phyloP scores from a whole-genome alignment of 2,113 vertebrate genomes.

The Eulacestoma nigropectus region DNA sequence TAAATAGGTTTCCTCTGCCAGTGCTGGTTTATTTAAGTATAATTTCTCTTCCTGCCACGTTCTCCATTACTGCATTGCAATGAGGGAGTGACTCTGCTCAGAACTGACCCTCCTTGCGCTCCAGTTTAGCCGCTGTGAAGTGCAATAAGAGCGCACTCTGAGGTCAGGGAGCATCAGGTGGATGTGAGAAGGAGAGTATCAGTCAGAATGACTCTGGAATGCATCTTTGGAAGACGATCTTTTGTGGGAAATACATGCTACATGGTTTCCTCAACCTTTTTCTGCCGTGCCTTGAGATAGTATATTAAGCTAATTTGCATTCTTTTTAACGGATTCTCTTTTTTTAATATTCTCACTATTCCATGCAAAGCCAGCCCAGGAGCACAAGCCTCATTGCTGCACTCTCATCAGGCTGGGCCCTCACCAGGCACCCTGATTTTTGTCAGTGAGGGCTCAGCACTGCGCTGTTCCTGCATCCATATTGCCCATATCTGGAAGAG shows the following conservation, averaged over 20 bases:
- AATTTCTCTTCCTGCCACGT: background rate
- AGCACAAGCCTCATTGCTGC: fast-evolving
- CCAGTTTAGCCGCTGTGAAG: background rate
- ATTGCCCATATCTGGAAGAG: background rate
- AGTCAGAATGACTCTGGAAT: background rate
- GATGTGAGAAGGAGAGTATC: background rate
- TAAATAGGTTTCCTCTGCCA: conserved; percentile 20
- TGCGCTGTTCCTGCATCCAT: background rate
- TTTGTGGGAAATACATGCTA: background rate
- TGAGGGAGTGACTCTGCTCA: background rate
- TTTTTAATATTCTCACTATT: background rate
- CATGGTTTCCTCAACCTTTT: background rate
- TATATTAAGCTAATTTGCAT: background rate
- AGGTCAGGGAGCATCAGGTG: background rate
- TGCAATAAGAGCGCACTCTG: fast-evolving
- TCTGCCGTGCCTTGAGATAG: background rate
- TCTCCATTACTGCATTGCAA: background rate
- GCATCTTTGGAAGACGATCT: background rate
- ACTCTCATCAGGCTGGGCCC: background rate
- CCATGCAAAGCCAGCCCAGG: background rate
- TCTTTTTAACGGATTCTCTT: background rate
- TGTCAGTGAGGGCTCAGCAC: background rate
- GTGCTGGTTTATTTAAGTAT: background rate
- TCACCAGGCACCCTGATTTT: background rate
- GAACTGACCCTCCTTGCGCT: background rate